phyloP scores from a whole-genome alignment of 1,140 invertebrate species.

The Brachionus angularis region DNA sequence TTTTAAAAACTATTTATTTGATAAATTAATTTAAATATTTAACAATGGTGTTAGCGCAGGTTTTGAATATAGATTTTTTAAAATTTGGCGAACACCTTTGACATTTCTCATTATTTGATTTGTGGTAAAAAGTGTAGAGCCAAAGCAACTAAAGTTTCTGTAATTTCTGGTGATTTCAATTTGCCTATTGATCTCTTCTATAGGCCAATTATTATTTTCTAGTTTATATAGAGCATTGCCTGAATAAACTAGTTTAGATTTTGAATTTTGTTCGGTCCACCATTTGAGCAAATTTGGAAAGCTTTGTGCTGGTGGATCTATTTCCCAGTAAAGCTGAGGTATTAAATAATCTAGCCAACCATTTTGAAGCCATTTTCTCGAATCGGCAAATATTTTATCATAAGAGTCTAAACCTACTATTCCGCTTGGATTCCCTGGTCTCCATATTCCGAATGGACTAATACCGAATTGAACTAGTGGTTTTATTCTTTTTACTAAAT shows the following conservation, averaged over 20 bases:
- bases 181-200: conserved; percentile 49
- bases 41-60: conserved; percentile 14
- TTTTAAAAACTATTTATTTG: background rate
- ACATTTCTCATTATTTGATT: conserved; percentile 50
- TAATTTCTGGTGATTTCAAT: conserved; percentile 47
- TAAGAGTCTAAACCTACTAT: conserved; percentile 50
- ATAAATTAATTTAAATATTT: conserved; percentile 23
- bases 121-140: conserved; percentile 51
- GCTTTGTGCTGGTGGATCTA: conserved; percentile 51
- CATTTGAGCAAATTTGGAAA: conserved; percentile 51
- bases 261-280: conserved; percentile 50
- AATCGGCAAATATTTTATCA: conserved; percentile 50
- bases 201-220: conserved; percentile 47
- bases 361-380: conserved; percentile 50
- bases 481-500: conserved; percentile 47
- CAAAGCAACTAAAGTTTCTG: conserved; percentile 45
- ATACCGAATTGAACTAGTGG: conserved; percentile 51
- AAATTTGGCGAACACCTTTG: conserved; percentile 46
- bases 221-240: conserved; percentile 48
- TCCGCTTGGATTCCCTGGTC: conserved; percentile 48
- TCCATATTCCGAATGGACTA: conserved; percentile 54
- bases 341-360: conserved; percentile 54
- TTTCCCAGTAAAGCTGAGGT: conserved; percentile 54
- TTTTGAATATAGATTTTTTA: conserved; percentile 33
- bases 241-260: conserved; percentile 48